Evolutionary conservation across 2,113 vertebrate genomes (phyloP).

Genomic region (Phoenicopterus ruber): DNA sequence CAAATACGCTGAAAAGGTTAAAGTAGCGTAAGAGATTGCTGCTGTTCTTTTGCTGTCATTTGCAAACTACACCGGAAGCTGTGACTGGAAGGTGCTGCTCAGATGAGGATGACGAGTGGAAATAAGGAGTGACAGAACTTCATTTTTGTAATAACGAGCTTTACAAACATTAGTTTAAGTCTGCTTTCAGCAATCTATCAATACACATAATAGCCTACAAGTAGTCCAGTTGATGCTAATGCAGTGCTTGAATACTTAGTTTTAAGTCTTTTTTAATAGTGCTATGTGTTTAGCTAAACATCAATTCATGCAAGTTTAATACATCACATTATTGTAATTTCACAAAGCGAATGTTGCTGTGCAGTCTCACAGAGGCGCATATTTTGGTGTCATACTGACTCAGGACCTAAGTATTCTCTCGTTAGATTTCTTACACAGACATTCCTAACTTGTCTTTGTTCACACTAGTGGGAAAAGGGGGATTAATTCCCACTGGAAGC

Average conservation of each 20-base stretch:
- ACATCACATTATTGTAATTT: background rate
- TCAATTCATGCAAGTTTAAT: background rate
- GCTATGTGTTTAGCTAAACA: background rate
- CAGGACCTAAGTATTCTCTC: background rate
- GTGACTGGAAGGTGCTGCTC: conserved; percentile 5
- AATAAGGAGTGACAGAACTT: background rate
- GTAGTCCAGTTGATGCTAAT: background rate
- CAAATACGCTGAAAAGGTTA: conserved; percentile 46
- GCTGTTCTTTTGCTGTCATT: background rate
- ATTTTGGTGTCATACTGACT: background rate
- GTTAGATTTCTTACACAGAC: background rate
- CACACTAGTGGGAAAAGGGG: fast-evolving
- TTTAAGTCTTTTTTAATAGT: background rate
- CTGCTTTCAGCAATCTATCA: background rate
- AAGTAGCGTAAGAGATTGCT: background rate
- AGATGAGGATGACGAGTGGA: background rate
- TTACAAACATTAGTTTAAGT: background rate
- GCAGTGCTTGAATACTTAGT: background rate
- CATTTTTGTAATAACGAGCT: background rate
- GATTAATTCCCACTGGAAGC: background rate
- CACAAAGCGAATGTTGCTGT: background rate
- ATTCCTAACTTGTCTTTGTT: background rate
- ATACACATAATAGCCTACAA: background rate
- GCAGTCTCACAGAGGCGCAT: background rate
- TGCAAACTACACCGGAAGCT: background rate